Evolutionary conservation across 2,888 invertebrate species (phyloP).

Genomic region (Lymantria monacha): DNA sequence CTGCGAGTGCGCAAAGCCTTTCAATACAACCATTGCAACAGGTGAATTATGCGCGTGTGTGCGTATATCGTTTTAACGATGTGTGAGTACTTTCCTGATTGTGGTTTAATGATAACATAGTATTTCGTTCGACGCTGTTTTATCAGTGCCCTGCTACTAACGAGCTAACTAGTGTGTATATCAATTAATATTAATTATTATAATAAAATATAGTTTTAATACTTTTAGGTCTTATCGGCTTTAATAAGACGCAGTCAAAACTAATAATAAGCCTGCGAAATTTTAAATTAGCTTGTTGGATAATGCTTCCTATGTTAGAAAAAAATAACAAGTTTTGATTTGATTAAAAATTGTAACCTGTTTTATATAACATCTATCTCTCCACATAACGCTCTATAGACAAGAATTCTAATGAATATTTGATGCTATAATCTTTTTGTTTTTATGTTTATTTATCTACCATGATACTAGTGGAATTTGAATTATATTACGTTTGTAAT

Average conservation of each 20-base stretch:
- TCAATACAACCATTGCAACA: constrained; percentile 69
- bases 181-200: constrained; percentile 48
- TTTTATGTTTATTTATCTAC: constrained; percentile 4
- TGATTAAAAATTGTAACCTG: constrained; percentile 6
- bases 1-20: constrained; percentile 75
- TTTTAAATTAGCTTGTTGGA: constrained; percentile 6
- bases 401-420: background rate
- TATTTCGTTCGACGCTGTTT: constrained; percentile 64
- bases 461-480: constrained; percentile 9
- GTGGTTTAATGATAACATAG: constrained; percentile 70
- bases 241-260: constrained; percentile 16
- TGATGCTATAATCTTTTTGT: background rate
- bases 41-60: constrained; percentile 71
- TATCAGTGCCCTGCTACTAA: constrained; percentile 50
- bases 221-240: constrained; percentile 17
- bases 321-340: constrained; percentile 20
- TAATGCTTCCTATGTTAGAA: constrained; percentile 4
- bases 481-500: constrained; percentile 6
- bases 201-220: constrained; percentile 32
- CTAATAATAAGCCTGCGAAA: constrained; percentile 4
- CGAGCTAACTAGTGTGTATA: constrained; percentile 44
- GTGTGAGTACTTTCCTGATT: constrained; percentile 68
- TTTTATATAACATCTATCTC: constrained; percentile 6
- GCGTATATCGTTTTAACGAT: constrained; percentile 49
- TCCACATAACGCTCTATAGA: background rate